Evolutionary conservation across 2,113 vertebrate species (phyloP).

Genomic region (Muntiacus muntjak): DNA sequence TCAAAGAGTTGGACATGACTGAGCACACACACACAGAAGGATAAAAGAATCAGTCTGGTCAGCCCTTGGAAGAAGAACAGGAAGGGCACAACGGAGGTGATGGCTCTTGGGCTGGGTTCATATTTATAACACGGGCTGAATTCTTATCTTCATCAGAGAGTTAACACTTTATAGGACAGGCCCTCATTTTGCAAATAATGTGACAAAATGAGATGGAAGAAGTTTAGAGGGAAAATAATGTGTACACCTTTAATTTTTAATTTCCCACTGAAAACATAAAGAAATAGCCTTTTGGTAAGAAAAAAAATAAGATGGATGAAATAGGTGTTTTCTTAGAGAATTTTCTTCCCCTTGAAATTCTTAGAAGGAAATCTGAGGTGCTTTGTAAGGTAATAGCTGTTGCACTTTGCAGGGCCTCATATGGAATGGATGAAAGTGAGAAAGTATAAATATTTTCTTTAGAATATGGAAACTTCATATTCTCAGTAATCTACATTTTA

Average conservation of each 20-base stretch:
- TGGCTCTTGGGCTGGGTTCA: too few species aligned
- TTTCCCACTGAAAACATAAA: neutral
- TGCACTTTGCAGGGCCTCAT: neutral
- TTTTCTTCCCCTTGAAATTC: neutral
- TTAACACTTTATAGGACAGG: neutral
- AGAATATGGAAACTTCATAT: neutral
- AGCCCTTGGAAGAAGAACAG: neutral
- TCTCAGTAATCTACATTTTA: neutral
- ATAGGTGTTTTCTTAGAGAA: neutral
- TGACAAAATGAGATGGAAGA: neutral
- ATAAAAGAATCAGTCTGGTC: neutral
- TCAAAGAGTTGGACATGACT: neutral
- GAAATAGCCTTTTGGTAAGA: neutral
- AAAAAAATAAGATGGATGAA: neutral
- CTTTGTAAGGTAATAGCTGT: neutral
- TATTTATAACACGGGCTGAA: neutral
- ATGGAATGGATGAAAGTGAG: neutral
- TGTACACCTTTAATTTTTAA: neutral
- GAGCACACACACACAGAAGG: neutral
- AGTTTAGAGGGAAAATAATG: neutral
- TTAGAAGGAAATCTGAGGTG: neutral
- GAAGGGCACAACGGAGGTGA: too few species aligned
- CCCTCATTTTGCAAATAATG: neutral
- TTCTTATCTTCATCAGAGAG: neutral
- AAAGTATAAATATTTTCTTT: constrained; percentile 15